Evolutionary conservation across 2,113 vertebrate species (phyloP).

Genomic region (Hylia prasina): DNA sequence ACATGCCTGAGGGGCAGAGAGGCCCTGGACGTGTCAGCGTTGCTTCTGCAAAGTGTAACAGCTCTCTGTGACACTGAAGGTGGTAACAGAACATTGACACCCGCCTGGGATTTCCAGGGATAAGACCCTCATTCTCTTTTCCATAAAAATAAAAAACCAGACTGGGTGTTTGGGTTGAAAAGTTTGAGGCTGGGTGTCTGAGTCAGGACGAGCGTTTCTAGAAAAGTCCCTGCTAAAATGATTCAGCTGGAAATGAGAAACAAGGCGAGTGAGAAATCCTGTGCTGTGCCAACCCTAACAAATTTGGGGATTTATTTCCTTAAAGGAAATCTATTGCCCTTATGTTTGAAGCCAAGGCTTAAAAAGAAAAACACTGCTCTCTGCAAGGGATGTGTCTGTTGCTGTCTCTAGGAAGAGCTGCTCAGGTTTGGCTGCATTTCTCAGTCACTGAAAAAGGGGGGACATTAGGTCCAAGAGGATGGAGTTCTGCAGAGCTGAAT

Average conservation of each 20-base stretch:
- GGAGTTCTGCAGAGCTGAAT: neutral
- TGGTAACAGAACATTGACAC: neutral
- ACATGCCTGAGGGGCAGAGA: rapidly evolving
- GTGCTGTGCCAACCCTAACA: conserved; percentile 7
- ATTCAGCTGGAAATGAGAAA: conserved; percentile 26
- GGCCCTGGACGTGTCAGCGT: neutral
- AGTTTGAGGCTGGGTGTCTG: neutral
- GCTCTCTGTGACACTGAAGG: rapidly evolving
- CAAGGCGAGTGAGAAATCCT: neutral
- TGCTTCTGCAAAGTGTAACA: neutral
- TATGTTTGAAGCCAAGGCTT: neutral
- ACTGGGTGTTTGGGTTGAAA: neutral
- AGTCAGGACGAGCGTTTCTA: neutral
- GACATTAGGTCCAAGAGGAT: neutral
- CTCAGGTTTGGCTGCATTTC: neutral
- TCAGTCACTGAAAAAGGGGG: neutral
- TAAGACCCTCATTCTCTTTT: neutral
- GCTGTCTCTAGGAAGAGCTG: neutral
- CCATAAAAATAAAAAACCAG: neutral
- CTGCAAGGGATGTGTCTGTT: neutral
- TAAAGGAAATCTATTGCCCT: conserved; percentile 16
- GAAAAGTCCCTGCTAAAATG: conserved; percentile 6
- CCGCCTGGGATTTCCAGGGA: neutral
- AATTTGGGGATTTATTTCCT: conserved; percentile 18
- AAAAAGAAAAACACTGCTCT: neutral